These are phyloP conservation scores for Oscheius onirici DNA, from an alignment of 2,888 invertebrate species.

Conservation along the genomic window DNA sequence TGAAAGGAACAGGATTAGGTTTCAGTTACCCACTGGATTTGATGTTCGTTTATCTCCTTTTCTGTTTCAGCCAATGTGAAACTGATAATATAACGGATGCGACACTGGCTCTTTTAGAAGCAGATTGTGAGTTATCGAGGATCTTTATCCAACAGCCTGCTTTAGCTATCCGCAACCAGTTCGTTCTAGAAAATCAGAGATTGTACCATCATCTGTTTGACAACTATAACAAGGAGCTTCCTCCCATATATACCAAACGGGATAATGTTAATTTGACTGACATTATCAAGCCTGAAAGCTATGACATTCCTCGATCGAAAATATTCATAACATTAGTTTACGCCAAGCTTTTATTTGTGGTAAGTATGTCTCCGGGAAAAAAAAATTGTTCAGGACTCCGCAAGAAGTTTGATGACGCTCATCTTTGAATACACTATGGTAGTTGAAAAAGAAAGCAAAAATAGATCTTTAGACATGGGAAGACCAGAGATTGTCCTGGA, in stretches of 20 bases:
- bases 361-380: not conserved
- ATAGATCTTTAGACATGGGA: constrained; percentile 10
- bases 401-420: constrained; percentile 13
- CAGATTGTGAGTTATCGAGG: not conserved
- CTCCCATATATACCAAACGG: constrained; percentile 16
- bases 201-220: constrained; percentile 9
- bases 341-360: constrained; percentile 23
- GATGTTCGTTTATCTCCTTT: not conserved
- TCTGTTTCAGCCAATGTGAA: not conserved
- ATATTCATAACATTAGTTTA: constrained; percentile 6
- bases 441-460: not conserved
- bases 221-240: constrained; percentile 14
- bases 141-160: too few relatives aligned
- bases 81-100: not conserved
- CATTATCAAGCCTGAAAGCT: not conserved
- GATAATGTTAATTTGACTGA: not conserved
- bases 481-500: constrained; percentile 14
- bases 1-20: not conserved
- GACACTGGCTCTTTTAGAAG: not conserved
- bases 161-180: constrained; percentile 1
- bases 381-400: constrained; percentile 3
- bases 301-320: constrained; percentile 7
- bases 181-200: constrained; percentile 17
- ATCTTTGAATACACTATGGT: constrained; percentile 27
- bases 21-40: not conserved